These are phyloP conservation scores for Danio rerio DNA, from an alignment of 2,113 vertebrate species.

Conservation along the genomic window DNA sequence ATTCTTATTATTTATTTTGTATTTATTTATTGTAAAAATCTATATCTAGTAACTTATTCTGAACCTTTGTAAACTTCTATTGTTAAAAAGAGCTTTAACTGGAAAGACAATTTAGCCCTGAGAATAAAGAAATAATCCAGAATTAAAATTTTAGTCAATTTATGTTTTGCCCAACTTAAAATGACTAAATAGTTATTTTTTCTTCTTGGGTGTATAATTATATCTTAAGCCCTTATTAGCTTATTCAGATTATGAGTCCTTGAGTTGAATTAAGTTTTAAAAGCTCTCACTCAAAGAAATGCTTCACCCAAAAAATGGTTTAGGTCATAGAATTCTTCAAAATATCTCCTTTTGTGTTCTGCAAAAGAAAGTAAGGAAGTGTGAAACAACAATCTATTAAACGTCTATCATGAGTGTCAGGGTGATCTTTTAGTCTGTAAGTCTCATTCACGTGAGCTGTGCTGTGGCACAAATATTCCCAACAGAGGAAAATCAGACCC, in stretches of 20 bases:
- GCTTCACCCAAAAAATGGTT: background rate
- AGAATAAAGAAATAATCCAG: too few relatives aligned
- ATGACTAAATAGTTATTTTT: too few relatives aligned
- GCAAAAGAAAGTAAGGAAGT: background rate
- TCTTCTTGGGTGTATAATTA: too few relatives aligned
- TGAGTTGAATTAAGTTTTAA: too few relatives aligned
- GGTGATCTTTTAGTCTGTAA: background rate
- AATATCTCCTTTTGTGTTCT: background rate
- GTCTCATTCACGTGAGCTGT: background rate
- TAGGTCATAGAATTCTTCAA: background rate
- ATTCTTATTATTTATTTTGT: too few relatives aligned
- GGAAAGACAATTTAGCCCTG: too few relatives aligned
- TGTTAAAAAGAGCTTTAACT: background rate
- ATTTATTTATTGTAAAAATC: background rate
- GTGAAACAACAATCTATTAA: background rate
- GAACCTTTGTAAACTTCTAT: background rate
- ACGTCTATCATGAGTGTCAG: background rate
- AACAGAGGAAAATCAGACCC: background rate
- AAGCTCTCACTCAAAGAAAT: background rate
- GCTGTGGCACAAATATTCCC: conserved; percentile 19
- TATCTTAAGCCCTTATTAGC: too few relatives aligned
- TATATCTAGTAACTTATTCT: too few relatives aligned
- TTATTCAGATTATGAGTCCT: too few relatives aligned
- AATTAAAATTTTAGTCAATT: too few relatives aligned
- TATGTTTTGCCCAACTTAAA: too few relatives aligned